These are phyloP conservation scores for Melanogrammus aeglefinus DNA, from an alignment of 2,797 vertebrate species.

Conservation along the genomic window DNA sequence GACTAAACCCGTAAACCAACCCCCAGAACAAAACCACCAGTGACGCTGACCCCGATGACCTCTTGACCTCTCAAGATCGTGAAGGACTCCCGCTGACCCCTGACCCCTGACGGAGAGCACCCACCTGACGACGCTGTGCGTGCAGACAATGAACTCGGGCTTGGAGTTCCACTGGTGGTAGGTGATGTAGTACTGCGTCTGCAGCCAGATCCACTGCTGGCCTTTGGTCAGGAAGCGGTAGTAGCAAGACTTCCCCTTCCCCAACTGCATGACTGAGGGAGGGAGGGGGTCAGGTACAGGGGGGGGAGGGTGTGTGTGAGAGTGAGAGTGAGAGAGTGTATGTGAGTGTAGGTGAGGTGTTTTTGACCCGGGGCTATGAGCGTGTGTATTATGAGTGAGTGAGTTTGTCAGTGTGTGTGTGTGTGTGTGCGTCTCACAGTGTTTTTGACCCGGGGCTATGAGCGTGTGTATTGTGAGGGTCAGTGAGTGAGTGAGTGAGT, in stretches of 20 bases:
- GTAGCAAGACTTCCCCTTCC: slow-evolving; percentile 90
- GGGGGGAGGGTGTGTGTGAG: neutral
- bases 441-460: neutral
- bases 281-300: slow-evolving; percentile 9
- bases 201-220: slow-evolving; percentile 88
- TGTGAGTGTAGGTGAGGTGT: neutral
- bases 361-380: neutral
- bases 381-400: neutral
- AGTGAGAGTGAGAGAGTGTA: neutral
- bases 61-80: neutral
- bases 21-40: no score
- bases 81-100: neutral
- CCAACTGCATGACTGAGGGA: slow-evolving; percentile 84
- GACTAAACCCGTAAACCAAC: no score
- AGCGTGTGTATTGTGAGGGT: neutral
- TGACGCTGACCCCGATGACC: no score
- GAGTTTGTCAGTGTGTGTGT: neutral
- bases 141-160: slow-evolving; percentile 87
- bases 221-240: slow-evolving; percentile 89
- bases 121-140: slow-evolving; percentile 83
- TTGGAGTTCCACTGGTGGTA: slow-evolving; percentile 96
- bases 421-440: neutral
- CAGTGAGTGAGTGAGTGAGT: neutral
- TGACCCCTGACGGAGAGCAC: neutral
- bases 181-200: slow-evolving; percentile 88